phyloP scores from a whole-genome alignment of 2,797 vertebrate genomes.

The Sebastes minor region DNA sequence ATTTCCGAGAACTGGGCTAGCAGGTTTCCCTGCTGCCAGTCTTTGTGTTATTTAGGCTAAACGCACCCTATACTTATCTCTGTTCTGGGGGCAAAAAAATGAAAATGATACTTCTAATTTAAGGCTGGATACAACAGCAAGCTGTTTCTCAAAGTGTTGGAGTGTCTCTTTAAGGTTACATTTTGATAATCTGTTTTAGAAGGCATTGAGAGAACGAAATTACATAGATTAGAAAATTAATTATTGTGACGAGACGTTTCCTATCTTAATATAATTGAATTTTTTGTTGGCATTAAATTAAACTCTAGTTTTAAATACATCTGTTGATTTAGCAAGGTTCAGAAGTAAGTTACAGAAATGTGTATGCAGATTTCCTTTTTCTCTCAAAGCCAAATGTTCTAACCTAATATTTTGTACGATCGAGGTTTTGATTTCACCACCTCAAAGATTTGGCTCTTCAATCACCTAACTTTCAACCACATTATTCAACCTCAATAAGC shows the following conservation, averaged over 20 bases:
- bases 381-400: conserved; percentile 22
- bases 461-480: not conserved
- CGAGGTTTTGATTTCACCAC: conserved; percentile 26
- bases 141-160: conserved; percentile 6
- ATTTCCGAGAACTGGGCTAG: not conserved
- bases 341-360: not conserved
- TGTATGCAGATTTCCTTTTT: not conserved
- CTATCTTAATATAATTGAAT: not conserved
- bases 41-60: not conserved
- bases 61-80: not conserved
- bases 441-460: not conserved
- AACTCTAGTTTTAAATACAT: not conserved
- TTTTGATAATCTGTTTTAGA: not conserved
- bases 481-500: not conserved
- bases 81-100: not conserved
- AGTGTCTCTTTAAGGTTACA: not conserved
- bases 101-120: not conserved
- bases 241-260: not conserved
- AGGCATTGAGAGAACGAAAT: not conserved
- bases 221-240: not conserved
- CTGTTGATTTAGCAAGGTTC: not conserved
- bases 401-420: conserved; percentile 31
- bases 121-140: not conserved
- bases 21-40: not conserved
- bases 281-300: not conserved